These are phyloP conservation scores for Caradrina clavipalpis DNA, from an alignment of 2,888 invertebrate genomes.

Conservation along the genomic window DNA sequence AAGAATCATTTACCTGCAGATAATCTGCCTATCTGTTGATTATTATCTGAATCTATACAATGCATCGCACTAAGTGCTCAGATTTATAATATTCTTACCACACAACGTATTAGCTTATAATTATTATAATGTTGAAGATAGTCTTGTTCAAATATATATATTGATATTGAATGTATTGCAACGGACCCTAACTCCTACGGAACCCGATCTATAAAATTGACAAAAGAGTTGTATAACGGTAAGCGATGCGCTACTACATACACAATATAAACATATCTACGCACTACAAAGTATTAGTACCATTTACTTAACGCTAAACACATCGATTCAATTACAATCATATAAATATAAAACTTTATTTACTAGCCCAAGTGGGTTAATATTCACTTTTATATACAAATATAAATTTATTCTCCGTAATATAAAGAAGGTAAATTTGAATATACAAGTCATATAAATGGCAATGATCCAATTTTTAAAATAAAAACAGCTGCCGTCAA, in stretches of 20 bases:
- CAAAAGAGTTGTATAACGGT: conserved; percentile 58
- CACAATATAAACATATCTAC: conserved; percentile 67
- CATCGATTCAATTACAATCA: conserved; percentile 66
- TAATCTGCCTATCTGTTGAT: conserved; percentile 17
- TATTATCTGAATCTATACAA: conserved; percentile 38
- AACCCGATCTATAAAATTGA: conserved; percentile 66
- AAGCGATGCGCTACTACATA: conserved; percentile 66
- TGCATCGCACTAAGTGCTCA: conserved; percentile 27
- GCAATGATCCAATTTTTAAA: conserved; percentile 72
- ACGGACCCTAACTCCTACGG: conserved; percentile 53
- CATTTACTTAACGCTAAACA: conserved; percentile 72
- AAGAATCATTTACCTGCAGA: conserved; percentile 15
- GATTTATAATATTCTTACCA: conserved; percentile 15
- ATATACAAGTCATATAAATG: conserved; percentile 72
- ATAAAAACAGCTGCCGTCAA: conserved; percentile 64
- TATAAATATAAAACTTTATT: conserved; percentile 74
- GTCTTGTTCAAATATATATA: conserved; percentile 40
- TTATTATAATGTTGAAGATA: conserved; percentile 29
- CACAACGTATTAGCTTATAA: conserved; percentile 11
- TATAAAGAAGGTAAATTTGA: conserved; percentile 74
- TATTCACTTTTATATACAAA: conserved; percentile 78
- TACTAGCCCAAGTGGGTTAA: conserved; percentile 71
- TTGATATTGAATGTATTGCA: conserved; percentile 45
- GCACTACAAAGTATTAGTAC: conserved; percentile 77
- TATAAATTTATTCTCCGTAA: conserved; percentile 74